Evolutionary conservation across 2,797 vertebrate species (phyloP), one percentile per base, ranked within the genome.

Genomic region (Sphenopsis melanotis): DNA sequence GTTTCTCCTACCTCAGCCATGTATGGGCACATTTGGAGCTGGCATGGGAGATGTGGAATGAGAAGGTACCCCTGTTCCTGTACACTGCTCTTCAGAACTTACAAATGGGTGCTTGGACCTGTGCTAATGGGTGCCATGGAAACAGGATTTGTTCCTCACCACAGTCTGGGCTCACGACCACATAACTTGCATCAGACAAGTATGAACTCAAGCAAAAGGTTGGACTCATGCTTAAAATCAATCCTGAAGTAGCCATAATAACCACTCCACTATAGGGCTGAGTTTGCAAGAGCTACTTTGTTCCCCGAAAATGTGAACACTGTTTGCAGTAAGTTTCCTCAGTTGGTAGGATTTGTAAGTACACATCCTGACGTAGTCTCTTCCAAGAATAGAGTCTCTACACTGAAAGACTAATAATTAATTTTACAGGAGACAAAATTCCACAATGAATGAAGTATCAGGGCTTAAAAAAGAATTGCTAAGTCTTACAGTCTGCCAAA

Each of bases 211-310:
- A 74, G 64, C 44, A 39, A 52, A 56, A 92, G 52, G 21, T 8
- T 87, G 23, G 55, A 26, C 27, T 82, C 52, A 4, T 27, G 37
- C 61, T 93, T 78, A 70, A 89, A 95, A 93, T 64, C 63, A 79
- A 0, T 79, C n/a, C 68, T 34, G 30, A 77, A 90, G 52, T n/a
- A 87, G 55, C 41, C 63, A 77, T 57, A 90, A 71, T 63, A 92
- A 80, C 77, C 29, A 47, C 36, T 71, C 22, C 29, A 5, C 11
- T 39, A 6, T 1, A 60, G 37, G 13, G 18, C 13, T 42, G 56
- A 76, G 41, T 52, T 57, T 90, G 53, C 34, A 70, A 70, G 22
- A 77, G 19, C 41, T 72, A 14, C 12, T 90, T 79, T 46, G 18
- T 74, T 24, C 6, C 46, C 8, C 15, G 18, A 53, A 77, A 87